phyloP scores from a whole-genome alignment of 1,140 invertebrate species.

The Cataglyphis hispanica region DNA sequence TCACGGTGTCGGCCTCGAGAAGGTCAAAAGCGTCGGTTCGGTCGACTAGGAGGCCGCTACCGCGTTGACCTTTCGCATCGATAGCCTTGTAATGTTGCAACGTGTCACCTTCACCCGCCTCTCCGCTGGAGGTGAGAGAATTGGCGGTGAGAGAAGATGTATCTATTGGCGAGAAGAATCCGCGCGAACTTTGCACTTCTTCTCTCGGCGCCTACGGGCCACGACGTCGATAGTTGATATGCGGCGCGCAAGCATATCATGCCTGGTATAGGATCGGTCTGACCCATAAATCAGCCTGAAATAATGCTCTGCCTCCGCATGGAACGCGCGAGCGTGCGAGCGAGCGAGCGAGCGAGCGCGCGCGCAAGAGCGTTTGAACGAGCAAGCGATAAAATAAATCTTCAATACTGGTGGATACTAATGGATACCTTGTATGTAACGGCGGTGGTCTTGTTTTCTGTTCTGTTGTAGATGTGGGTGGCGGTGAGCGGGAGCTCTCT shows the following conservation, averaged over 20 bases:
- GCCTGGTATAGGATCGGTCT: conserved; percentile 67
- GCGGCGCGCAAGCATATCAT: neutral
- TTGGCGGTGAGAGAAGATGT: conserved; percentile 6
- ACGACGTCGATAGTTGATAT: conserved; percentile 19
- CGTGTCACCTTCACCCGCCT: conserved; percentile 70
- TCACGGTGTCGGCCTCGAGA: conserved; percentile 35
- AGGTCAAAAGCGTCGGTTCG: conserved; percentile 50
- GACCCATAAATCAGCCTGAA: conserved; percentile 82
- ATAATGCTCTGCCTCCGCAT: conserved; percentile 79
- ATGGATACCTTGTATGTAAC: conserved; percentile 87
- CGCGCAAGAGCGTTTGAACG: conserved; percentile 45
- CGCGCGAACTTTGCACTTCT: conserved; percentile 55
- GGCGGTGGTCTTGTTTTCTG: conserved; percentile 87
- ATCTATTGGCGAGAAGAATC: neutral
- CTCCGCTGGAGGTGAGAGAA: conserved; percentile 40
- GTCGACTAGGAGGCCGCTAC: conserved; percentile 38
- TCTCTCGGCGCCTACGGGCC: conserved; percentile 29
- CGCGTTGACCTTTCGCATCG: conserved; percentile 61
- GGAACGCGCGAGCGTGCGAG: conserved; percentile 63
- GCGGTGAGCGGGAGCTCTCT: conserved; percentile 87
- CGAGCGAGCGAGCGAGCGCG: conserved; percentile 19
- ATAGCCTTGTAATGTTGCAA: conserved; percentile 70
- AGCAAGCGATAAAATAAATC: conserved; percentile 82
- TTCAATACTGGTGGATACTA: conserved; percentile 84
- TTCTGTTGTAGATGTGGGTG: conserved; percentile 88